Percentiles rank a stretch among this genome's conserved stretches.
These are phyloP conservation scores for Drosophila lacicola DNA, from an alignment of 2,888 invertebrate species.

Conservation along the genomic window DNA sequence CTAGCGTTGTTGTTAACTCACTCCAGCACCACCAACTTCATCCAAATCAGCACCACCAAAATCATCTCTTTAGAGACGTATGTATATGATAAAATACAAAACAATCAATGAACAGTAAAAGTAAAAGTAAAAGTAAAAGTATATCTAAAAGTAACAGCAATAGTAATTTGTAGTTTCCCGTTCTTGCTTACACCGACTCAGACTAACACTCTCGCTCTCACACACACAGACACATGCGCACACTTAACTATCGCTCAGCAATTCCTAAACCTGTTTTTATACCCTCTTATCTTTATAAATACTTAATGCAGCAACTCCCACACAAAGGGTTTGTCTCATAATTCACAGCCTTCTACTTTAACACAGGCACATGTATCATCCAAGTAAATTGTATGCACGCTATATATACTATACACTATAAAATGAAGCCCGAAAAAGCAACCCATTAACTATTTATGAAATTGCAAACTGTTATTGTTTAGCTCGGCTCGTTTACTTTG, in stretches of 20 bases:
- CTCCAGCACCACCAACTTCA: constrained; percentile 85
- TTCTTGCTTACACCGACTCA: constrained; percentile 5
- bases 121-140: constrained; percentile 17
- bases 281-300: constrained; percentile 35
- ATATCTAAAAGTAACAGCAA: constrained; percentile 12
- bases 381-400: constrained; percentile 42
- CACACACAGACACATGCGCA: constrained; percentile 1
- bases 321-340: constrained; percentile 48
- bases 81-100: constrained; percentile 76
- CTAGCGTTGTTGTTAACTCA: constrained; percentile 85
- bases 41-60: constrained; percentile 85
- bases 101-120: not conserved
- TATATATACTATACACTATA: not conserved
- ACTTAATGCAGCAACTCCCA: constrained; percentile 26
- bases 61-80: constrained; percentile 86
- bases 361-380: constrained; percentile 44
- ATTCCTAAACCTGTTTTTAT: constrained; percentile 35
- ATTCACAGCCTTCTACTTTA: constrained; percentile 33
- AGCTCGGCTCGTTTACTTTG: constrained; percentile 76
- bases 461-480: constrained; percentile 80
- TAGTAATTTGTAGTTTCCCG: constrained; percentile 29
- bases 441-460: constrained; percentile 77
- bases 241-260: constrained; percentile 43
- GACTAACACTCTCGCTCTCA: not conserved
- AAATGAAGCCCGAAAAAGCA: constrained; percentile 23